Conservation (phyloP, 1,140 invertebrate species). For the Polypedilum pembai region DNA sequence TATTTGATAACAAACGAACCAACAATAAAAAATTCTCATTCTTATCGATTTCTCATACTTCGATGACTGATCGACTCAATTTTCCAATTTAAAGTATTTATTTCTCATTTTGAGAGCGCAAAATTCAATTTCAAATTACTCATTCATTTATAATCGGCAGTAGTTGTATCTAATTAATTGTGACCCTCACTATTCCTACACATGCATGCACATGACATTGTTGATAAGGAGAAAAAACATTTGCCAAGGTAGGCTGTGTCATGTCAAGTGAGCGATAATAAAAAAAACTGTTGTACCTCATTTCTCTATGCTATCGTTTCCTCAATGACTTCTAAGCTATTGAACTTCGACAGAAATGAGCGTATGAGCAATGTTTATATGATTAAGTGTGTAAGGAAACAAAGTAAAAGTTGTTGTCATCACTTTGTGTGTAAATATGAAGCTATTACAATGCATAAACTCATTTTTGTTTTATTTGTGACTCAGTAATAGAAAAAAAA, state of each 20-base stretch:
- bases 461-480: background rate
- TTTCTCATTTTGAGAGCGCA: no score
- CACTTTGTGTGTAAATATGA: background rate
- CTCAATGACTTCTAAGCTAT: background rate
- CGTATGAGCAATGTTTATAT: background rate
- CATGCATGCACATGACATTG: background rate
- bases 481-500: background rate
- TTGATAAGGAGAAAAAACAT: background rate
- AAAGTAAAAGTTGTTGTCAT: slow-evolving; percentile 13
- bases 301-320: background rate
- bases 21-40: background rate
- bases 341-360: background rate
- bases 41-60: slow-evolving; percentile 6
- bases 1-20: background rate
- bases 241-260: background rate
- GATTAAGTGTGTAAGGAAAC: background rate
- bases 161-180: background rate
- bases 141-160: slow-evolving; percentile 2
- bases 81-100: slow-evolving; percentile 14
- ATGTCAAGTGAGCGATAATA: background rate
- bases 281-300: background rate
- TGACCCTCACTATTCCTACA: background rate
- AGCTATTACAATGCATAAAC: background rate
- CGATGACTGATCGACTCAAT: slow-evolving; percentile 1
- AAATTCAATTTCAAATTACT: background rate